phyloP scores from a whole-genome alignment of 2,888 invertebrate genomes.

The Dryobota labecula region DNA sequence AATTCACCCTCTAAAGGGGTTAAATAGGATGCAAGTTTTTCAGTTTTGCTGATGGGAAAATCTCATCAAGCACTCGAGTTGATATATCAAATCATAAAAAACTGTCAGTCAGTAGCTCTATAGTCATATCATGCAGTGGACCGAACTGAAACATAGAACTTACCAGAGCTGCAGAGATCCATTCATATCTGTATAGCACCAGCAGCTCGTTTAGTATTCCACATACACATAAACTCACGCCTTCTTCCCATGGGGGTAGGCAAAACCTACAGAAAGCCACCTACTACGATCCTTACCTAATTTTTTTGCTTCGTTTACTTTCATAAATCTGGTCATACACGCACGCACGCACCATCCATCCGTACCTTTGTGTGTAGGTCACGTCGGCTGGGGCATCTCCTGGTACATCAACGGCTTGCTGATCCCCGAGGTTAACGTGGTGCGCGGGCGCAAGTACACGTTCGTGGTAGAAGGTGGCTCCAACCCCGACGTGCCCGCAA shows the following conservation, averaged over 20 bases:
- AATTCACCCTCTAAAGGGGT: background rate
- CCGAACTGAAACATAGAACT: background rate
- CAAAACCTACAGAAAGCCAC: too few species aligned
- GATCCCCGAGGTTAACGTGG: slow-evolving; percentile 97
- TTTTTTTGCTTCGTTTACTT: too few species aligned
- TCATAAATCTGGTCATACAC: background rate
- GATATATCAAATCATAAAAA: background rate
- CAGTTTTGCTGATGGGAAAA: background rate
- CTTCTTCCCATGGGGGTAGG: too few species aligned
- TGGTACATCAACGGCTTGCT: slow-evolving; percentile 98
- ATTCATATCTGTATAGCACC: too few species aligned
- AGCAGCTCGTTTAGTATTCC: background rate
- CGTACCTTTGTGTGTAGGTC: slow-evolving; percentile 90
- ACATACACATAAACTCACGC: too few species aligned
- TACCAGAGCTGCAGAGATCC: background rate
- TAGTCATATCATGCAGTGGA: background rate
- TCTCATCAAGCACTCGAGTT: too few species aligned
- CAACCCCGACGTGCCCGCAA: slow-evolving; percentile 94
- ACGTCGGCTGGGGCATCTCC: slow-evolving; percentile 98
- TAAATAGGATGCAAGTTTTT: background rate
- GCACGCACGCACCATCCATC: background rate
- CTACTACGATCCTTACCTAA: too few species aligned
- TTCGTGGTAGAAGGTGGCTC: slow-evolving; percentile 97
- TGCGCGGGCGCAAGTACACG: slow-evolving; percentile 96
- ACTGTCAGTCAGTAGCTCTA: background rate